Percentiles rank a stretch among this genome's conserved stretches.
These are phyloP conservation scores for Kryptopterus vitreolus DNA, from an alignment of 2,797 vertebrate genomes.

Conservation along the genomic window DNA sequence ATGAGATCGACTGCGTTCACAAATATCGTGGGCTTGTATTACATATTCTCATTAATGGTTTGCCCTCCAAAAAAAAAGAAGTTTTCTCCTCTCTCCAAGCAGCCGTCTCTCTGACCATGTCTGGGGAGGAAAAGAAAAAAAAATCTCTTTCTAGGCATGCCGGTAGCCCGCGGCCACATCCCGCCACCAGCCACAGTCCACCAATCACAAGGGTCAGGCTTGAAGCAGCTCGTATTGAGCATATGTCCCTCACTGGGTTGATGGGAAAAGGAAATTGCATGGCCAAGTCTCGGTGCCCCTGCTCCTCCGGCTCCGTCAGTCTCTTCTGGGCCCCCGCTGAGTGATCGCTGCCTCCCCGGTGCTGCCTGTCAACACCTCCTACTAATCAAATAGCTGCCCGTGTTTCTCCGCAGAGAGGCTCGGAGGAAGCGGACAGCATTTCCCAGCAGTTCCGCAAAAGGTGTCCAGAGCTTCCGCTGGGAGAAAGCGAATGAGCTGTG, in stretches of 20 bases:
- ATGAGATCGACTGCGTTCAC: constrained; percentile 16
- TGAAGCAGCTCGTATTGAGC: constrained; percentile 30
- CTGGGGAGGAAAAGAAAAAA: background rate
- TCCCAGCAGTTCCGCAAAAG: constrained; percentile 24
- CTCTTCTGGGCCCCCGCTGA: constrained; percentile 39
- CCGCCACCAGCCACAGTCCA: constrained; percentile 20
- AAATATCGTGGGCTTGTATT: constrained; percentile 23
- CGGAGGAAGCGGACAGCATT: constrained; percentile 48
- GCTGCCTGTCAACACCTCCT: constrained; percentile 65
- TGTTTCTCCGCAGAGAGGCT: constrained; percentile 53
- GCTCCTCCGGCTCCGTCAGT: constrained; percentile 24
- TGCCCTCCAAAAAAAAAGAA: constrained; percentile 15
- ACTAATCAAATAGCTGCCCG: constrained; percentile 56
- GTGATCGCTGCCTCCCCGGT: constrained; percentile 53
- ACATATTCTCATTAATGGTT: constrained; percentile 9
- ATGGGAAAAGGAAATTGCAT: constrained; percentile 38
- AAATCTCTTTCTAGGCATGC: background rate
- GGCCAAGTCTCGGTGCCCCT: constrained; percentile 30
- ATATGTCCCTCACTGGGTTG: constrained; percentile 39
- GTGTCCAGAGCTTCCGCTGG: constrained; percentile 16
- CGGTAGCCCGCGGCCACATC: constrained; percentile 26
- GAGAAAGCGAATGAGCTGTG: constrained; percentile 27
- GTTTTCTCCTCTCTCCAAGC: constrained; percentile 6
- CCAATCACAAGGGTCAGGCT: constrained; percentile 31
- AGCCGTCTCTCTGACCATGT: background rate